Percentiles rank a stretch among this genome's conserved stretches.
Conservation (phyloP, 1,140 invertebrate species). For the Bactericera cockerelli region DNA sequence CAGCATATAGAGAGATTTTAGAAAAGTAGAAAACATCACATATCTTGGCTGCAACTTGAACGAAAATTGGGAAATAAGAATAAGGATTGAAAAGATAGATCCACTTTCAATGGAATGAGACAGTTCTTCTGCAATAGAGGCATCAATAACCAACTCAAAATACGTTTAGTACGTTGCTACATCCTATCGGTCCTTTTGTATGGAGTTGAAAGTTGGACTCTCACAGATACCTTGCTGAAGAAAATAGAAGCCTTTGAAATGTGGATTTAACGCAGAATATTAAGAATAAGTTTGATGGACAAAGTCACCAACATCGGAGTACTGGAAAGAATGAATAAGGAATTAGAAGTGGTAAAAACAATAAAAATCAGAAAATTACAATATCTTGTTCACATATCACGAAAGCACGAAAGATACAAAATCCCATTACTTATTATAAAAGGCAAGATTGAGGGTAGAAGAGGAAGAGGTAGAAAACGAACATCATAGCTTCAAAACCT, state of each 20-base stretch:
- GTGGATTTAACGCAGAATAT: constrained; percentile 8
- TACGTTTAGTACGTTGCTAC: constrained; percentile 14
- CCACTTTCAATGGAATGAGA: constrained; percentile 6
- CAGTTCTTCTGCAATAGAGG: constrained; percentile 2
- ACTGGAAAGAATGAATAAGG: constrained; percentile 7
- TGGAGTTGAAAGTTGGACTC: constrained; percentile 14
- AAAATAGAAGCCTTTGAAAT: constrained; percentile 14
- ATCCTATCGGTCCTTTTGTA: constrained; percentile 14
- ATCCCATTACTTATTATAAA: background rate
- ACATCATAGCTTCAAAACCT: background rate
- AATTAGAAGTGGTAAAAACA: constrained; percentile 2
- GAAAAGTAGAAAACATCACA: background rate
- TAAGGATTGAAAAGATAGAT: constrained; percentile 11
- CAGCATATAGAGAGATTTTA: background rate
- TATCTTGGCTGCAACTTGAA: constrained; percentile 8
- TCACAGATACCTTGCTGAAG: constrained; percentile 12
- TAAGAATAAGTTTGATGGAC: constrained; percentile 7
- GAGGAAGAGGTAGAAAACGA: background rate
- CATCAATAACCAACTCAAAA: constrained; percentile 5
- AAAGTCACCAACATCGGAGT: constrained; percentile 9
- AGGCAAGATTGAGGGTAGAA: background rate
- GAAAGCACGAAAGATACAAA: background rate
- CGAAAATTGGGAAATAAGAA: constrained; percentile 11
- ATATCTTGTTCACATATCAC: constrained; percentile 11
- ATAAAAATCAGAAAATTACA: constrained; percentile 10